A percentile compares a stretch with the other conserved stretches of the same genome.
These are phyloP conservation scores for Ophion slaviceki DNA, from an alignment of 2,888 invertebrate species.

Conservation along the genomic window DNA sequence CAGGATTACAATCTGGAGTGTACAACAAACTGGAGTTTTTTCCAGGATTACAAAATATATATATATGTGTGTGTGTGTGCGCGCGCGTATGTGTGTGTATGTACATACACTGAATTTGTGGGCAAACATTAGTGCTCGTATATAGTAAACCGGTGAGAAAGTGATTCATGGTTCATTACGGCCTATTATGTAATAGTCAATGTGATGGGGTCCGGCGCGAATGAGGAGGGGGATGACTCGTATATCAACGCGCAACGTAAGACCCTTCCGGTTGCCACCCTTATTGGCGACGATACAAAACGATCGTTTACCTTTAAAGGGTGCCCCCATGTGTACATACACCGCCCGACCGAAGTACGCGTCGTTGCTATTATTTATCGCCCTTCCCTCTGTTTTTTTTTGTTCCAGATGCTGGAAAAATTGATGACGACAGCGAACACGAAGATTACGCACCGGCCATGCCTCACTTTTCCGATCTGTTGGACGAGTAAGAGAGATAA, in stretches of 20 bases:
- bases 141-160: conserved; percentile 55
- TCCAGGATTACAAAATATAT: no score
- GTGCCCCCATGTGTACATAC: conserved; percentile 25
- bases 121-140: conserved; percentile 60
- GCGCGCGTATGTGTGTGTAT: not conserved
- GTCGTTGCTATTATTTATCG: not conserved
- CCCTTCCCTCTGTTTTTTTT: not conserved
- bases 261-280: conserved; percentile 54
- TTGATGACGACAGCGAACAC: conserved; percentile 64
- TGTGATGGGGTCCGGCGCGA: conserved; percentile 47
- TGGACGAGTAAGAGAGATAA: conserved; percentile 69
- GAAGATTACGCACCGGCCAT: conserved; percentile 66
- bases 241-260: conserved; percentile 57
- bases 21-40: no score
- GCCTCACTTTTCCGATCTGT: conserved; percentile 71
- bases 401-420: conserved; percentile 66
- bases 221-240: conserved; percentile 5
- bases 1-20: no score
- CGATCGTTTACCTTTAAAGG: conserved; percentile 40
- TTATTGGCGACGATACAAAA: conserved; percentile 42
- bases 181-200: conserved; percentile 64
- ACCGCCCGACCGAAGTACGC: not conserved
- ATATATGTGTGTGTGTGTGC: no score
- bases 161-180: conserved; percentile 64
- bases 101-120: conserved; percentile 40